Evolutionary conservation across 2,113 vertebrate species (phyloP).

Genomic region (Trogon melanurus): DNA sequence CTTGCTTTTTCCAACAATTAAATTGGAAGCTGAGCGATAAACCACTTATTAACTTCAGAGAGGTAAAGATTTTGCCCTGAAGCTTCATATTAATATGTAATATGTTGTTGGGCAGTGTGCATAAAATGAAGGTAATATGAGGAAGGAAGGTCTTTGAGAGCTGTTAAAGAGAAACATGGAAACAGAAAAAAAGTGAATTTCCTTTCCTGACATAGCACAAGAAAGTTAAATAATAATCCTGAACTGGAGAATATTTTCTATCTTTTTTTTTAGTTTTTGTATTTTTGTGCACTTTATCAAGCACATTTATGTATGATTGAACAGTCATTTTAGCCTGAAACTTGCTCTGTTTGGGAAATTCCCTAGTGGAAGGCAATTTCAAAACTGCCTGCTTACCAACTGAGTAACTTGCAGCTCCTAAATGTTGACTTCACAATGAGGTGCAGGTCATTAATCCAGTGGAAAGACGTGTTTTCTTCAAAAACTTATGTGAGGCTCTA

Average conservation of each 20-base stretch:
- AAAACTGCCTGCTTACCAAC: neutral
- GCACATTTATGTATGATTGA: accelerated
- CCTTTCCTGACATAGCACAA: neutral
- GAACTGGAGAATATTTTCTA: neutral
- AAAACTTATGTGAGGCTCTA: neutral
- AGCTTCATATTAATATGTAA: neutral
- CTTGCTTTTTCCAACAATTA: neutral
- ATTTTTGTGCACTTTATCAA: neutral
- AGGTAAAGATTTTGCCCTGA: neutral
- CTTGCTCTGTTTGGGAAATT: neutral
- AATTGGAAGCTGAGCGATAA: neutral
- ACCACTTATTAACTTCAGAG: neutral
- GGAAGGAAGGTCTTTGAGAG: neutral
- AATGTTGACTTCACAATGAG: neutral
- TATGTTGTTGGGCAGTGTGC: neutral
- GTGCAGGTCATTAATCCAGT: neutral
- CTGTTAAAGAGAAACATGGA: neutral
- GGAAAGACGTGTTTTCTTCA: neutral
- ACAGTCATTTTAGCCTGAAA: neutral
- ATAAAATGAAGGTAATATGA: neutral
- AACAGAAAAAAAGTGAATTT: neutral
- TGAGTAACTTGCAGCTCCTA: neutral
- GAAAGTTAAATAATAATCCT: neutral
- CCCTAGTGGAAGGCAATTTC: neutral
- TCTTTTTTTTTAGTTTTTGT: neutral